Conservation (phyloP, 2,797 vertebrate species). For the Pelobates cultripes region DNA sequence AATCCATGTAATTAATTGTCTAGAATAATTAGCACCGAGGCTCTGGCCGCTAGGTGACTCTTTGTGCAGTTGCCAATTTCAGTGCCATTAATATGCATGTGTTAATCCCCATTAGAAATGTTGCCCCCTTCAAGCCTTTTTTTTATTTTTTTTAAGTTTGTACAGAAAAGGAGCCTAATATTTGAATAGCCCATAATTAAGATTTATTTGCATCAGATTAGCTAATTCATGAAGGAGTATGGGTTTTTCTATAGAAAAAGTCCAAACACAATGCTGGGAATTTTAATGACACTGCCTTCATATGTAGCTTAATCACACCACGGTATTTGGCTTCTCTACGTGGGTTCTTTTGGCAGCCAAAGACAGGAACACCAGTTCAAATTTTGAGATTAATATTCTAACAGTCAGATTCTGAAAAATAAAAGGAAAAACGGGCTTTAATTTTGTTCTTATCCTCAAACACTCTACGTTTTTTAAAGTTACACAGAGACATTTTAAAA, state of each 20-base stretch:
- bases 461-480: no score
- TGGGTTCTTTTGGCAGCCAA: no score
- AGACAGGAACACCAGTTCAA: no score
- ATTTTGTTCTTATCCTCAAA: no score
- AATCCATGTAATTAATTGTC: constrained; percentile 76
- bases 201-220: constrained; percentile 23
- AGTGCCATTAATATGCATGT: constrained; percentile 66
- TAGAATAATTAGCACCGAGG: constrained; percentile 72
- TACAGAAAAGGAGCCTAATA: constrained; percentile 16
- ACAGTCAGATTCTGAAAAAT: no score
- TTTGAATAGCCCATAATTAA: constrained; percentile 27
- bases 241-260: background rate
- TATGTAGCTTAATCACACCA: background rate
- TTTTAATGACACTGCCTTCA: background rate
- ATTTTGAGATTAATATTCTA: no score
- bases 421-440: no score
- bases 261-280: background rate
- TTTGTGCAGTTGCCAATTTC: constrained; percentile 66
- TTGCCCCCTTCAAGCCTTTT: background rate
- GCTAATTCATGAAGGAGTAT: constrained; percentile 18
- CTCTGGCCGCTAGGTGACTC: constrained; percentile 65
- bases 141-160: background rate
- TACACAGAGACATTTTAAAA: no score
- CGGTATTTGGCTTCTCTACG: background rate
- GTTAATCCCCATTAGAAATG: constrained; percentile 51